Base-by-base conservation (phyloP, 2,113 vertebrate species). In the Sturnira hondurensis region DNA sequence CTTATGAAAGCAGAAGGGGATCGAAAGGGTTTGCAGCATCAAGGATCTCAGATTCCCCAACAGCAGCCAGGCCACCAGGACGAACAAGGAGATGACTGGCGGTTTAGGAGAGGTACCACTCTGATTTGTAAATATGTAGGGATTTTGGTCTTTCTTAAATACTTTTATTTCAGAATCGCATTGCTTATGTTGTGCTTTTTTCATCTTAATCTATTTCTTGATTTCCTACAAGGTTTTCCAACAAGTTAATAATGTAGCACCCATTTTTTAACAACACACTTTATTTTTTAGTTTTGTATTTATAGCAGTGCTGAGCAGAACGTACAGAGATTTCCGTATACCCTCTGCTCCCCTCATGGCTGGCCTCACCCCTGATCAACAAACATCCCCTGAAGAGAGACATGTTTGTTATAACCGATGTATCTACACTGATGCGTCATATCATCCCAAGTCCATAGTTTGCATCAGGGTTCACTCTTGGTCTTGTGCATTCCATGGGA, bases 1-100 rank as follows among this genome's bases (percentile, higher is more conserved):
- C 98, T 99, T 85, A 74, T 98, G 90, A 99, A 98, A 98, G 98
- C 98, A 38, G 99, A 98, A 98, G 98, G 98, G 0, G 98, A 99
- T 77, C 98, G 98, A 56, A 96, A 87, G 20, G 98, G 98, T 73
- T 97, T 99, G 93, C 99, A 99, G 4, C 98, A 97, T 96, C 98
- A 99, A 97, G 96, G 98, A 54, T 98, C 98, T 31, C 98, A 96
- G 77, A 95, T 98, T 95, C 67, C 97, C 81, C 80, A 95, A 41
- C 98, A 97, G 73, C 97, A 87, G 71, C 98, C 97, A 91, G 98
- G 71, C 93, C 97, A 93, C 68, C 95, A 96, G 50, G 98, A 98
- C 92, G 97, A 98, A 36, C 98, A 98, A 67, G 98, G 98, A 76
- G 98, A 98, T 93, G 98, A 98, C 91, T 97, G 98, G 94, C 98